Evolutionary conservation across 1,140 invertebrate genomes (phyloP).

Genomic region (Drosophila paulistorum): DNA sequence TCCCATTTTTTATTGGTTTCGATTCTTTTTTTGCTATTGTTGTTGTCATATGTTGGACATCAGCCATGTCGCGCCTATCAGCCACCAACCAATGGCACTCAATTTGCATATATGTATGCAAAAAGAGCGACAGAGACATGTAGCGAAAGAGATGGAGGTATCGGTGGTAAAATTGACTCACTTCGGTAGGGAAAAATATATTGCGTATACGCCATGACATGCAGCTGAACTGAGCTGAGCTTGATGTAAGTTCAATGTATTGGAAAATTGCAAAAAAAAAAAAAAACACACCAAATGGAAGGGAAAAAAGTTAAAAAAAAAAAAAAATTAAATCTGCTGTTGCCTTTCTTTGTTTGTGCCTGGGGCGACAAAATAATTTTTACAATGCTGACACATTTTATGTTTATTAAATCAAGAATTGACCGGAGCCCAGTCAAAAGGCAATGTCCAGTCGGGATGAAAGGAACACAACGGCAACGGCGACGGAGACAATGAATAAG

Average conservation of each 20-base stretch:
- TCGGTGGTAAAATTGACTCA: conserved; percentile 42
- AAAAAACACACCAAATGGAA: conserved; percentile 21
- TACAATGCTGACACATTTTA: conserved; percentile 80
- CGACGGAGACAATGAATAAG: conserved; percentile 2
- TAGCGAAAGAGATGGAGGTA: not conserved
- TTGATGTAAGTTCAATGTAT: conserved; percentile 65
- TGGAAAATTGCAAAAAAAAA: conserved; percentile 68
- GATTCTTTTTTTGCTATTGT: not conserved
- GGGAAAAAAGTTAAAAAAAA: conserved; percentile 2
- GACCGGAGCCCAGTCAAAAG: conserved; percentile 29
- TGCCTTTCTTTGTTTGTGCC: conserved; percentile 53
- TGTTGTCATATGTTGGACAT: conserved; percentile 24
- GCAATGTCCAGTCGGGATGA: conserved; percentile 15
- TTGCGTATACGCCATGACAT: conserved; percentile 65
- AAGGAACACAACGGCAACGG: not conserved
- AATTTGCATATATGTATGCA: conserved; percentile 50
- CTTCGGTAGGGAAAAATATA: conserved; percentile 36
- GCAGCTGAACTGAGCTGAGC: conserved; percentile 42
- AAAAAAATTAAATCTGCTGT: conserved; percentile 51
- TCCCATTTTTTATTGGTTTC: conserved; percentile 6
- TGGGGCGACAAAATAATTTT: conserved; percentile 74
- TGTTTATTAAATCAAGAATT: conserved; percentile 74
- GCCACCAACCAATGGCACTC: conserved; percentile 34
- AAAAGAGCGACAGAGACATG: not conserved
- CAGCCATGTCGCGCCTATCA: conserved; percentile 28